Conservation (phyloP, 2,113 vertebrate genomes). For the Mixornis gularis region DNA sequence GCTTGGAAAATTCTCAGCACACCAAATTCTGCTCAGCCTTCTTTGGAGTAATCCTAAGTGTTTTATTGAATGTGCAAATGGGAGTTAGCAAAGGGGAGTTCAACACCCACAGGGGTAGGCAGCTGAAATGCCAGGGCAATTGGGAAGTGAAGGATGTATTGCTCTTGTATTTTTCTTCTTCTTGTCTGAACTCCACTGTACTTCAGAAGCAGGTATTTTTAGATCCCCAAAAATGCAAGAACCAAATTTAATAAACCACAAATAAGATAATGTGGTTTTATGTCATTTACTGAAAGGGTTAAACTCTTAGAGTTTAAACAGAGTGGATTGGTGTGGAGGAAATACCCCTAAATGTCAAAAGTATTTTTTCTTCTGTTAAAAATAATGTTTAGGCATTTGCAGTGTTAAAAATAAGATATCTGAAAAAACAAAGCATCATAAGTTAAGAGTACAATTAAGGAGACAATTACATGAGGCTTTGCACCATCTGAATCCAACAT, state of each 20-base stretch:
- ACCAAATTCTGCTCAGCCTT: not conserved
- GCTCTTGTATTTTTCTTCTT: not conserved
- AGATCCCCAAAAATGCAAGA: not conserved
- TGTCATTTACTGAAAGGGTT: not conserved
- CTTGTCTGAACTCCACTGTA: not conserved
- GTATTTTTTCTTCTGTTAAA: not conserved
- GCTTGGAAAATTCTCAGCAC: not conserved
- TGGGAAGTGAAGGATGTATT: fast-evolving
- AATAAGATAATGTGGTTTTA: not conserved
- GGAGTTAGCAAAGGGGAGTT: not conserved
- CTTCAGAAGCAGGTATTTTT: not conserved
- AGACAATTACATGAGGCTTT: not conserved
- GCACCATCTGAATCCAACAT: not conserved
- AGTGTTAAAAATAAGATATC: not conserved
- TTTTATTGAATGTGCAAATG: not conserved
- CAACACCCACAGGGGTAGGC: not conserved
- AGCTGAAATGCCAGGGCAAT: not conserved
- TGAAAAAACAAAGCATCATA: not conserved
- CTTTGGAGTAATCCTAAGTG: not conserved
- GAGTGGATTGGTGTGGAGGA: not conserved
- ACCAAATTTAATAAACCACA: not conserved
- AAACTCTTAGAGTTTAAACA: not conserved
- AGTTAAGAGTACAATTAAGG: not conserved
- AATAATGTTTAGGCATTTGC: not conserved
- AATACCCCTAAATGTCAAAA: not conserved